Percentiles rank a stretch among this genome's conserved stretches.
Conservation (phyloP, 2,888 invertebrate species). For the Tolmerus cingulatus region DNA sequence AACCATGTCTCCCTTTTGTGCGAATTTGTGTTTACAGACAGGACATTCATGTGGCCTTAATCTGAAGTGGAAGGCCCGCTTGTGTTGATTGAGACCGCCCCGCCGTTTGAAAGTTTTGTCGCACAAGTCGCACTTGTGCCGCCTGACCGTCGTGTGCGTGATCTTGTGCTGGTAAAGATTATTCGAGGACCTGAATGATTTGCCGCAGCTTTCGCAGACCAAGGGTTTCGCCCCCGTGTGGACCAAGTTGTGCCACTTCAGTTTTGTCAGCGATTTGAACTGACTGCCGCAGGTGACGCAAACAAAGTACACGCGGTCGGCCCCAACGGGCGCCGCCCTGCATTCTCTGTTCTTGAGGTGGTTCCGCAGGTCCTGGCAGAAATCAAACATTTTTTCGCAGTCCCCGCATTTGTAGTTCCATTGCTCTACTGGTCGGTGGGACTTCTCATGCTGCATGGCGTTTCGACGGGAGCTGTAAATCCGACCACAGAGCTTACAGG, state of each 20-base stretch:
- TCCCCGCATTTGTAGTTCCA: conserved; percentile 52
- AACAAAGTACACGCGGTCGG: conserved; percentile 44
- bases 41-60: conserved; percentile 60
- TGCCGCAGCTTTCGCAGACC: conserved; percentile 48
- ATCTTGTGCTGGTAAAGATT: conserved; percentile 60
- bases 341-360: conserved; percentile 47
- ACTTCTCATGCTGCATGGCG: conserved; percentile 39
- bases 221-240: conserved; percentile 47
- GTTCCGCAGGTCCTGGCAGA: conserved; percentile 48
- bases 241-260: conserved; percentile 44
- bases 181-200: conserved; percentile 48
- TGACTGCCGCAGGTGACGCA: conserved; percentile 48
- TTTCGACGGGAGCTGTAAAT: conserved; percentile 44
- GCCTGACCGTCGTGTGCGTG: conserved; percentile 58
- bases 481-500: conserved; percentile 45
- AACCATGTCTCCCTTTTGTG: conserved; percentile 61
- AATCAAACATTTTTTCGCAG: conserved; percentile 49
- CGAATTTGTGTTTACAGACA: conserved; percentile 58
- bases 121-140: conserved; percentile 55
- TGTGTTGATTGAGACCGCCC: conserved; percentile 60
- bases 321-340: background rate
- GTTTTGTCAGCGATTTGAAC: conserved; percentile 44
- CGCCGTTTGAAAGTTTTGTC: conserved; percentile 60
- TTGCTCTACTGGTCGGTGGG: conserved; percentile 43
- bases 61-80: conserved; percentile 60